Percentiles rank a stretch among this genome's conserved stretches.
phyloP scores from a whole-genome alignment of 2,797 vertebrate genomes.

The Gorsachius magnificus region DNA sequence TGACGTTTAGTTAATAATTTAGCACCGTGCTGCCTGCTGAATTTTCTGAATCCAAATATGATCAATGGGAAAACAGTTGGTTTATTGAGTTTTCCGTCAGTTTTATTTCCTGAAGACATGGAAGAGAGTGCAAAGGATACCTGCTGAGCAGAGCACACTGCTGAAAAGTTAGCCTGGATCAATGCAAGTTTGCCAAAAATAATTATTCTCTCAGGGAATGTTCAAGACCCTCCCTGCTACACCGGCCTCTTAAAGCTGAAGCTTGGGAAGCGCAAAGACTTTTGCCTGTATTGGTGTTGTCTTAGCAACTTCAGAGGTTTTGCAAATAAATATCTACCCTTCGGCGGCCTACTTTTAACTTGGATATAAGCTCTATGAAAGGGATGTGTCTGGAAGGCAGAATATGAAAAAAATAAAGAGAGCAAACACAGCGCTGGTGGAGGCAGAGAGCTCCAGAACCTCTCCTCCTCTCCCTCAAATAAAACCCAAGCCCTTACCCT shows the following conservation, averaged over 20 bases:
- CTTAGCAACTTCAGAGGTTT: conserved; percentile 38
- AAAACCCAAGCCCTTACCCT: no score
- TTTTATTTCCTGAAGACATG: conserved; percentile 84
- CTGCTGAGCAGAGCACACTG: neutral
- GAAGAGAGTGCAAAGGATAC: conserved; percentile 74
- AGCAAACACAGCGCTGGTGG: neutral
- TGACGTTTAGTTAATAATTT: conserved; percentile 86
- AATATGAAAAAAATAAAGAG: neutral
- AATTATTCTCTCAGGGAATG: conserved; percentile 84
- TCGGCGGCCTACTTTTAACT: neutral
- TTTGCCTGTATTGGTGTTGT: conserved; percentile 21
- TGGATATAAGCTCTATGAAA: neutral
- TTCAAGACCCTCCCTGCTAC: conserved; percentile 74
- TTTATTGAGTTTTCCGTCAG: conserved; percentile 83
- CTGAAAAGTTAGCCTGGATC: conserved; percentile 81
- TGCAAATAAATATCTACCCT: neutral
- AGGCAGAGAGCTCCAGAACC: neutral
- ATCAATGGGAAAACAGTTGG: conserved; percentile 90
- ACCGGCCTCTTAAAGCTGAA: conserved; percentile 74
- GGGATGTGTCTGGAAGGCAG: neutral
- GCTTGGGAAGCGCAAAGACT: conserved; percentile 66
- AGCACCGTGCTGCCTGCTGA: conserved; percentile 77
- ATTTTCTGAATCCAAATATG: conserved; percentile 77
- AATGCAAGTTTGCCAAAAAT: conserved; percentile 88
- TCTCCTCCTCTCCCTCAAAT: neutral